Percentiles rank a stretch among this genome's conserved stretches.
Conservation (phyloP, 2,797 vertebrate genomes). For the Austrolebias charrua region DNA sequence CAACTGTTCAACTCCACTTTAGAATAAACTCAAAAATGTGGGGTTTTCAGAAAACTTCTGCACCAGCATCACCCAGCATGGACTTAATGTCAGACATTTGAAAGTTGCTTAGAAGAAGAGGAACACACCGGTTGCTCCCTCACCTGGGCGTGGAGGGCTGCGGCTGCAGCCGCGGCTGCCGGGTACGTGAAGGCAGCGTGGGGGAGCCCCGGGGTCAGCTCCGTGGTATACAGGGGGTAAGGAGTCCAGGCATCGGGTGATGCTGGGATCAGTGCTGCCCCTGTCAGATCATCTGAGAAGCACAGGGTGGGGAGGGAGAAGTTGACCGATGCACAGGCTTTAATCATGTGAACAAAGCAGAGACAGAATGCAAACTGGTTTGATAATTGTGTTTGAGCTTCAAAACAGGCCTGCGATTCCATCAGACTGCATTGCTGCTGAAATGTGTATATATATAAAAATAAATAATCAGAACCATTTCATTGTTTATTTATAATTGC, state of each 20-base stretch:
- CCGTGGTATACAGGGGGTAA: slow-evolving; percentile 95
- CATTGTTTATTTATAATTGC: too few species aligned
- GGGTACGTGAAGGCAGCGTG: slow-evolving; percentile 96
- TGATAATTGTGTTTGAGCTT: too few species aligned
- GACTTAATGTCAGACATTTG: neutral
- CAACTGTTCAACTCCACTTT: neutral
- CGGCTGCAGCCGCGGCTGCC: slow-evolving; percentile 88
- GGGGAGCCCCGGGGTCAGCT: slow-evolving; percentile 94
- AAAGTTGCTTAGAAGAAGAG: neutral
- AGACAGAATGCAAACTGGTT: neutral
- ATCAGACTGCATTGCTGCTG: too few species aligned
- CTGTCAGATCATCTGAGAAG: slow-evolving; percentile 92
- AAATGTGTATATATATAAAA: too few species aligned
- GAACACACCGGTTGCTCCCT: slow-evolving; percentile 78
- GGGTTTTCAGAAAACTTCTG: too few species aligned
- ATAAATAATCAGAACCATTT: too few species aligned
- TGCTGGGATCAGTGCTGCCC: slow-evolving; percentile 94
- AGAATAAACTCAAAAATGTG: neutral
- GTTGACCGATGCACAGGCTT: slow-evolving; percentile 20
- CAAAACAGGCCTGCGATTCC: too few species aligned
- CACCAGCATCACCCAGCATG: too few species aligned
- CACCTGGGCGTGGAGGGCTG: slow-evolving; percentile 97
- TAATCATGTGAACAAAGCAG: neutral
- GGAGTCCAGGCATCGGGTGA: slow-evolving; percentile 97
- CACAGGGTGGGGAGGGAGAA: slow-evolving; percentile 43